Percentiles rank a stretch among this genome's conserved stretches.
phyloP scores from a whole-genome alignment of 2,113 vertebrate genomes.

The Rhinoptilus africanus region DNA sequence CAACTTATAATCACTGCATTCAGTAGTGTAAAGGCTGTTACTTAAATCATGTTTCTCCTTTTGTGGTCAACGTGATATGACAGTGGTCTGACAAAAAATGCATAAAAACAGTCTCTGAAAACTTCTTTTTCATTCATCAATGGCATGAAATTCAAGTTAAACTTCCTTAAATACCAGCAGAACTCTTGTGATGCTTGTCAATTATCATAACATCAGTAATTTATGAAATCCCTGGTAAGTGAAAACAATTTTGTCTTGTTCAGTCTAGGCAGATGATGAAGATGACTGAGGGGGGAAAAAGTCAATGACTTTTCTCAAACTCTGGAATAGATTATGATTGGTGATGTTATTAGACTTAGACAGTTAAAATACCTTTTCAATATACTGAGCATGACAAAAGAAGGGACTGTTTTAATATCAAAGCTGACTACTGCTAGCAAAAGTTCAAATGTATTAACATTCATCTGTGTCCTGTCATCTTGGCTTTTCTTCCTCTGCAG shows the following conservation, averaged over 20 bases:
- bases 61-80: neutral
- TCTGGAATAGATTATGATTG: neutral
- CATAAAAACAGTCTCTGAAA: neutral
- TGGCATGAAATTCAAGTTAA: neutral
- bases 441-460: slow-evolving; percentile 23
- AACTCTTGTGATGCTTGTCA: neutral
- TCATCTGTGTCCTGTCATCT: slow-evolving; percentile 20
- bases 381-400: slow-evolving; percentile 5
- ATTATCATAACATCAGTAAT: neutral
- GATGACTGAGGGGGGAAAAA: neutral
- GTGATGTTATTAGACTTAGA: neutral
- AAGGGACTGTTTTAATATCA: neutral
- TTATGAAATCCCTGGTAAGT: neutral
- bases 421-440: neutral
- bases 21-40: neutral
- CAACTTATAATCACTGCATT: neutral
- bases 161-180: neutral
- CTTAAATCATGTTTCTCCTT: neutral
- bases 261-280: neutral
- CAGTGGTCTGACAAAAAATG: neutral
- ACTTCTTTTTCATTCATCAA: neutral
- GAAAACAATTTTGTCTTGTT: neutral
- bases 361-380: slow-evolving; percentile 48
- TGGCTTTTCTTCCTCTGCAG: neutral
- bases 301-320: neutral